Conservation (phyloP, 2,113 vertebrate genomes). For the Leucosticte australis region DNA sequence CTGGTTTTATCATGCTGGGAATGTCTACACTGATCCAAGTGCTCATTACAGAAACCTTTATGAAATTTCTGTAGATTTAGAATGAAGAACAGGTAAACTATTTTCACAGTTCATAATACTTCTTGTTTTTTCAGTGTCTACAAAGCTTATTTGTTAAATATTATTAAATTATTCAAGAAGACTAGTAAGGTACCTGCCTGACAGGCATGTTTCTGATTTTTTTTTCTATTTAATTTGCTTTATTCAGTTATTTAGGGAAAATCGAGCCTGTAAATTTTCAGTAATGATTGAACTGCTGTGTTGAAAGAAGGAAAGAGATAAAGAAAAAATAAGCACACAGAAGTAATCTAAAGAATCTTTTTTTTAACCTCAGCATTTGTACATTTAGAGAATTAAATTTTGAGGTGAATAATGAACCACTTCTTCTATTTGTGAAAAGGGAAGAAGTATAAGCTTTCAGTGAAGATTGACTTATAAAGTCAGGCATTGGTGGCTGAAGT, state of each 20-base stretch:
- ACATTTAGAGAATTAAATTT: neutral
- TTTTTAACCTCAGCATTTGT: neutral
- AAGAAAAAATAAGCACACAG: neutral
- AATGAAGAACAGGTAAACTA: neutral
- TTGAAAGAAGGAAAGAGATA: neutral
- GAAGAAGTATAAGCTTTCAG: neutral
- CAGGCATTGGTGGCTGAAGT: neutral
- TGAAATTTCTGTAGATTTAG: neutral
- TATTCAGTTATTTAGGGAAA: constrained; percentile 53
- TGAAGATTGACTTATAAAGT: neutral
- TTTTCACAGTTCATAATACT: neutral
- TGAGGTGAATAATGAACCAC: neutral
- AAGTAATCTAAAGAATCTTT: neutral
- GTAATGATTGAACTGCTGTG: neutral
- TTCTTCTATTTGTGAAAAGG: neutral
- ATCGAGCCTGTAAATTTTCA: constrained; percentile 30
- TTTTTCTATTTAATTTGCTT: constrained; percentile 55
- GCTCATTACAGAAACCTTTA: neutral
- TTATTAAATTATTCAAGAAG: constrained; percentile 63
- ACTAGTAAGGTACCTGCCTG: constrained; percentile 29
- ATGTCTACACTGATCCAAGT: neutral
- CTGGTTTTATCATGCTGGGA: neutral
- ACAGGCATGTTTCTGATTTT: constrained; percentile 32
- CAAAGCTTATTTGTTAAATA: constrained; percentile 30
- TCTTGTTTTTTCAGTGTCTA: neutral